Evolutionary conservation across 2,113 vertebrate genomes (phyloP).

Genomic region (Hippolais icterina): DNA sequence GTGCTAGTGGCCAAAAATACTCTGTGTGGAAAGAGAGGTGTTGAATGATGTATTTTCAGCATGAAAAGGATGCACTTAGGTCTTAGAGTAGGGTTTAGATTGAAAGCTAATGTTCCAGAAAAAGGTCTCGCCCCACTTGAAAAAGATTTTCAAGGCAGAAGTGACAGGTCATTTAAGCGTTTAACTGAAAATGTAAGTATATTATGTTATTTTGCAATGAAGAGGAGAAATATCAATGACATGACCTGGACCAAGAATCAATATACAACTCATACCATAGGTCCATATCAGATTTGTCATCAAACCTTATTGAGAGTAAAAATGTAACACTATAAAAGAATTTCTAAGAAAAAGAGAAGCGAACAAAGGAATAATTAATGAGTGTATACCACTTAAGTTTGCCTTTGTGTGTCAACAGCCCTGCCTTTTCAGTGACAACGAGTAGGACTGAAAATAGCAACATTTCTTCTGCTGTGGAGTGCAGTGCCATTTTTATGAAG

Average conservation of each 20-base stretch:
- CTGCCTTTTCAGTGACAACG: not conserved
- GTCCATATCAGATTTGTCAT: not conserved
- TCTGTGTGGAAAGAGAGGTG: not conserved
- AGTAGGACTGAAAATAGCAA: not conserved
- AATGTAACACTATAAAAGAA: not conserved
- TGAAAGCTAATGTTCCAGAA: not conserved
- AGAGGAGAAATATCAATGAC: not conserved
- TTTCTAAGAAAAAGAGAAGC: not conserved
- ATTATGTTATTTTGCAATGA: not conserved
- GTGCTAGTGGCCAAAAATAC: not conserved
- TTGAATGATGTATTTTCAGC: not conserved
- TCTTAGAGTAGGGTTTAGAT: not conserved
- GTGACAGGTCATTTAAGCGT: not conserved
- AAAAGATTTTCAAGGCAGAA: not conserved
- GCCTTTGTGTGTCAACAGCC: not conserved
- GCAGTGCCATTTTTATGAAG: not conserved
- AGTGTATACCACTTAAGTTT: not conserved
- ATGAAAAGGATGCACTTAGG: fast-evolving
- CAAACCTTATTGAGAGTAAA: not conserved
- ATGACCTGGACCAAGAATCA: not conserved
- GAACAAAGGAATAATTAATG: not conserved
- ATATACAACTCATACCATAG: not conserved
- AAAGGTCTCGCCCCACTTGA: not conserved
- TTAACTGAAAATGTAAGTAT: not conserved
- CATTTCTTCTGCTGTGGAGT: not conserved